phyloP scores from a whole-genome alignment of 1,140 invertebrate genomes.

The Drosophila persimilis region DNA sequence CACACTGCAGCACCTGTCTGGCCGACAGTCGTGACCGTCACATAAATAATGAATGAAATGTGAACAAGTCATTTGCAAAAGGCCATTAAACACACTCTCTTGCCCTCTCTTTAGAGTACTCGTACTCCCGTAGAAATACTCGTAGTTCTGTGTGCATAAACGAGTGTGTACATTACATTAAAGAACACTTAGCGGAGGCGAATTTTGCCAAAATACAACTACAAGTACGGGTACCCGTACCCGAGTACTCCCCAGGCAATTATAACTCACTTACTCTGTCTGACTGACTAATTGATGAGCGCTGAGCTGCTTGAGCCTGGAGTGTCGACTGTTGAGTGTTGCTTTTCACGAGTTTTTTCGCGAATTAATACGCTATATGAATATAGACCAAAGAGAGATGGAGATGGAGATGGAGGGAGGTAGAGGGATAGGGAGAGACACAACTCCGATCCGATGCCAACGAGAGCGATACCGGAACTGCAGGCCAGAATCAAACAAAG shows the following conservation, averaged over 20 bases:
- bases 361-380: too few relatives aligned
- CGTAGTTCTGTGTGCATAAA: not conserved
- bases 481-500: conserved; percentile 34
- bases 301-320: too few relatives aligned
- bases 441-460: conserved; percentile 14
- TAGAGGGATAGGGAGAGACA: too few relatives aligned
- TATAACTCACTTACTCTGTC: conserved; percentile 34
- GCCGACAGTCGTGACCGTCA: not conserved
- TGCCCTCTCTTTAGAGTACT: too few relatives aligned
- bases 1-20: conserved; percentile 21
- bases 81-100: conserved; percentile 24
- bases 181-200: conserved; percentile 10
- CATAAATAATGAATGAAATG: conserved; percentile 46
- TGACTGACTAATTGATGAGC: conserved; percentile 9
- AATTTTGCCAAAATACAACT: not conserved
- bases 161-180: conserved; percentile 13
- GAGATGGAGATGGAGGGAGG: too few relatives aligned
- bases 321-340: too few relatives aligned
- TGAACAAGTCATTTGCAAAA: conserved; percentile 39
- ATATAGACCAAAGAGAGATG: too few relatives aligned
- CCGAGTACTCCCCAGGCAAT: conserved; percentile 8
- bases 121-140: too few relatives aligned
- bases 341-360: too few relatives aligned
- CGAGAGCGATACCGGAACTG: conserved; percentile 22
- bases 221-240: not conserved